A percentile compares a stretch with the other conserved stretches of the same genome.
These are phyloP conservation scores for Drosophila rhopaloa DNA, from an alignment of 1,140 invertebrate species.

Conservation along the genomic window DNA sequence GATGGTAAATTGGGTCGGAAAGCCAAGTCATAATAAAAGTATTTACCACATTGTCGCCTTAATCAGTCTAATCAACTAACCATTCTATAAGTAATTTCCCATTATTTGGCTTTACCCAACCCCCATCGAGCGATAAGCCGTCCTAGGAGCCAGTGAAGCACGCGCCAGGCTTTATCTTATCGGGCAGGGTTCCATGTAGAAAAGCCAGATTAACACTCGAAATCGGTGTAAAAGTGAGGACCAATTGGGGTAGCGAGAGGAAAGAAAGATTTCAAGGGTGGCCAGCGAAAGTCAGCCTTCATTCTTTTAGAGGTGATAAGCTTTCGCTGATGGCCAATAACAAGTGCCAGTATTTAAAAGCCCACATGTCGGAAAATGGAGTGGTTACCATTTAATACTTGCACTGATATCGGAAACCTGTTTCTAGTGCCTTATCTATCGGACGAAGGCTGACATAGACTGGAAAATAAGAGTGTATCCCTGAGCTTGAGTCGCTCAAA, in stretches of 20 bases:
- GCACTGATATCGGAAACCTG: slow-evolving; percentile 23
- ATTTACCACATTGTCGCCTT: slow-evolving; percentile 23
- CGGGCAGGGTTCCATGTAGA: slow-evolving; percentile 12
- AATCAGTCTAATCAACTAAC: slow-evolving; percentile 12
- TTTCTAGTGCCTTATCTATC: slow-evolving; percentile 18
- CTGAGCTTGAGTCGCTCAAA: slow-evolving; percentile 1
- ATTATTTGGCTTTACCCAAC: slow-evolving; percentile 17
- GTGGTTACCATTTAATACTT: slow-evolving; percentile 9
- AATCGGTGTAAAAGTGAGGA: slow-evolving; percentile 25
- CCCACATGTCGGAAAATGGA: not conserved
- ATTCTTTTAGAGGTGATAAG: slow-evolving; percentile 6
- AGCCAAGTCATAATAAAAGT: slow-evolving; percentile 1
- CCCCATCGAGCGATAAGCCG: slow-evolving; percentile 22
- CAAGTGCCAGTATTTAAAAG: not conserved
- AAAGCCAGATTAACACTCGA: slow-evolving; percentile 22
- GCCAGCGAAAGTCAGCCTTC: slow-evolving; percentile 14
- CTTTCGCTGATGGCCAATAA: not conserved
- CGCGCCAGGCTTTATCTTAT: slow-evolving; percentile 39
- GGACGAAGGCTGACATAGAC: slow-evolving; percentile 2
- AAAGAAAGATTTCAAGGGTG: slow-evolving; percentile 9
- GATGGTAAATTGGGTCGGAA: slow-evolving; percentile 1
- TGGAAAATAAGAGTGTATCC: slow-evolving; percentile 13
- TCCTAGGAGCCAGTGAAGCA: slow-evolving; percentile 7
- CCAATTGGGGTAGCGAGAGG: slow-evolving; percentile 11
- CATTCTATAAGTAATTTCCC: slow-evolving; percentile 8